Conservation (phyloP, 2,113 vertebrate species). For the Zosterops lateralis region DNA sequence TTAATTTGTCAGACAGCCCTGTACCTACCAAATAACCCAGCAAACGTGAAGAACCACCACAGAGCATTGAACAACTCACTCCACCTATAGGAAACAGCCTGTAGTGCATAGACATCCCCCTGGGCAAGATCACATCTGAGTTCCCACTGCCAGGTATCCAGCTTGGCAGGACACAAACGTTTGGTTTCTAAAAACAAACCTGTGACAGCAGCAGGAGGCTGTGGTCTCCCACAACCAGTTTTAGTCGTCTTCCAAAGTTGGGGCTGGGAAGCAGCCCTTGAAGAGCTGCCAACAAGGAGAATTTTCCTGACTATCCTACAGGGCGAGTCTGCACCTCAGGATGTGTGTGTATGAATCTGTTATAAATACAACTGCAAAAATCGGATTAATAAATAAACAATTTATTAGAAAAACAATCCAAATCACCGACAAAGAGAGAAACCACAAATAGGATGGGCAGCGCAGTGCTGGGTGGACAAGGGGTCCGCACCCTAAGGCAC, state of each 20-base stretch:
- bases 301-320: neutral
- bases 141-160: neutral
- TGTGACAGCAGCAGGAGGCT: neutral
- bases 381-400: too few relatives aligned
- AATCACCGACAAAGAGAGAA: too few relatives aligned
- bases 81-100: neutral
- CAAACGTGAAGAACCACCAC: neutral
- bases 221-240: neutral
- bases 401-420: too few relatives aligned
- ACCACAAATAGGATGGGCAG: too few relatives aligned
- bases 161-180: neutral
- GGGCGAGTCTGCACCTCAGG: neutral
- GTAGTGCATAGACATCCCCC: neutral
- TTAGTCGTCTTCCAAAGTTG: neutral
- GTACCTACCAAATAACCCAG: neutral
- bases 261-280: neutral
- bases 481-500: too few relatives aligned
- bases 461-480: too few relatives aligned
- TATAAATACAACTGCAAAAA: too few relatives aligned
- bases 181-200: neutral
- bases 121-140: fast-evolving
- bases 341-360: too few relatives aligned
- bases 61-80: neutral
- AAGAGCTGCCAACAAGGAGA: neutral
- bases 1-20: neutral